A percentile compares a stretch with the other conserved stretches of the same genome.
Evolutionary conservation across 2,888 invertebrate species (phyloP).

Genomic region (Lithophane ornitopus): DNA sequence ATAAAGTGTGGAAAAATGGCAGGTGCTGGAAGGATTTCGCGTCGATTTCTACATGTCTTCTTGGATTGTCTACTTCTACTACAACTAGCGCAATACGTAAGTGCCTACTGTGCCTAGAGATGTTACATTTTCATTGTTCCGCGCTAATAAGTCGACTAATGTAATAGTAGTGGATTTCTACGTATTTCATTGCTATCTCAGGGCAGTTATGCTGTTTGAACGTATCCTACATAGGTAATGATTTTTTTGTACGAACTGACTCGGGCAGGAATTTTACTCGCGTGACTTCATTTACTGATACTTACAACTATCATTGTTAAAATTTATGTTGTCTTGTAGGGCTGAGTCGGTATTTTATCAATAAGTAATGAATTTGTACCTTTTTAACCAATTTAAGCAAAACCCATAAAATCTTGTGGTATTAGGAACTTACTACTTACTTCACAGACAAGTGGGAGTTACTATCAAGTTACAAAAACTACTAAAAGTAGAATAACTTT

Average conservation of each 20-base stretch:
- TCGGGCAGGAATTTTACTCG: conserved; percentile 18
- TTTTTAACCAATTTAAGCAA: background rate
- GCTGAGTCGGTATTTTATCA: background rate
- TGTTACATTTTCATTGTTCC: conserved; percentile 72
- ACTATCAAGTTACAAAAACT: background rate
- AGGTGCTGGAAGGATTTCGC: conserved; percentile 72
- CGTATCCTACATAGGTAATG: background rate
- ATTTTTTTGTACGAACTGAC: conserved; percentile 6
- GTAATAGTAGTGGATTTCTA: conserved; percentile 33
- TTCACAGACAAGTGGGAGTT: background rate
- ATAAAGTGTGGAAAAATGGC: conserved; percentile 78
- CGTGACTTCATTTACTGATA: conserved; percentile 20
- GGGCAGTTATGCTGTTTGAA: conserved; percentile 20
- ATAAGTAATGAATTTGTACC: background rate
- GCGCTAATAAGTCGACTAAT: conserved; percentile 68
- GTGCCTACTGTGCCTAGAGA: conserved; percentile 76
- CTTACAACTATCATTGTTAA: background rate
- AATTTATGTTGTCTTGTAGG: background rate
- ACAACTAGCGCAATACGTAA: conserved; percentile 81
- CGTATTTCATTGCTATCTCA: conserved; percentile 23
- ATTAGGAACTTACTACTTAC: background rate
- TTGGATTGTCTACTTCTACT: conserved; percentile 81
- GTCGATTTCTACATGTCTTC: conserved; percentile 77
- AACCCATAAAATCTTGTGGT: background rate
- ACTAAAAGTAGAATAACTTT: background rate